Percentiles rank a stretch among this genome's conserved stretches.
These are phyloP conservation scores for Conopomorpha cramerella DNA, from an alignment of 1,140 invertebrate genomes.

Conservation along the genomic window DNA sequence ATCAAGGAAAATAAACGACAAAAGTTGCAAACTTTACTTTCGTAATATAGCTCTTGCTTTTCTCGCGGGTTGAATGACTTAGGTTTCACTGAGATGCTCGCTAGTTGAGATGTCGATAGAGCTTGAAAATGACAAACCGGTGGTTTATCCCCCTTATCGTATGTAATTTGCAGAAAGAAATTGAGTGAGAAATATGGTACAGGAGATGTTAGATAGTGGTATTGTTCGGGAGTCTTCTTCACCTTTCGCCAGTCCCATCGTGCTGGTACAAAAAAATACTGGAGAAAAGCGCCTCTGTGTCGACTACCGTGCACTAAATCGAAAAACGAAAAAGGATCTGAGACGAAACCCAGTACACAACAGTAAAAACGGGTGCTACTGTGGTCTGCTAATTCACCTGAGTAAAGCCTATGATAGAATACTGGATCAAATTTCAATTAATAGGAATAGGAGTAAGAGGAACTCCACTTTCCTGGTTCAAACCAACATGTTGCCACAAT, in stretches of 20 bases:
- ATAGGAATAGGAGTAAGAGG: too few relatives aligned
- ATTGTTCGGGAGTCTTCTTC: constrained; percentile 28
- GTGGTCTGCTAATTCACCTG: too few relatives aligned
- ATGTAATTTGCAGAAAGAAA: constrained; percentile 12
- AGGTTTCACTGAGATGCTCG: constrained; percentile 8
- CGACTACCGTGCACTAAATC: constrained; percentile 6
- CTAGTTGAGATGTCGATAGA: constrained; percentile 11
- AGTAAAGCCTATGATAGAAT: too few relatives aligned
- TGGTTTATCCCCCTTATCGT: constrained; percentile 12
- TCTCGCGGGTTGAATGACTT: constrained; percentile 9
- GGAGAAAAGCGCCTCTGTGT: constrained; percentile 10
- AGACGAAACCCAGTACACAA: too few relatives aligned
- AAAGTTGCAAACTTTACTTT: constrained; percentile 2
- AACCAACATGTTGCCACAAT: too few relatives aligned
- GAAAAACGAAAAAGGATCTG: constrained; percentile 2
- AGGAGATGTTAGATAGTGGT: constrained; percentile 18
- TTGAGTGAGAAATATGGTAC: constrained; percentile 16
- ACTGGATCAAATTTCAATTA: too few relatives aligned
- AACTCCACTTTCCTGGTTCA: too few relatives aligned
- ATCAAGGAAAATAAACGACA: constrained; percentile 1
- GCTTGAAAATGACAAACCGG: constrained; percentile 8
- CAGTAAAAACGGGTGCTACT: too few relatives aligned
- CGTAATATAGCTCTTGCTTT: constrained; percentile 13
- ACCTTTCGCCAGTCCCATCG: too few relatives aligned
- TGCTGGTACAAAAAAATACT: too few relatives aligned